Conservation (phyloP, 2,113 vertebrate species). For the Dipodomys ordii region DNA sequence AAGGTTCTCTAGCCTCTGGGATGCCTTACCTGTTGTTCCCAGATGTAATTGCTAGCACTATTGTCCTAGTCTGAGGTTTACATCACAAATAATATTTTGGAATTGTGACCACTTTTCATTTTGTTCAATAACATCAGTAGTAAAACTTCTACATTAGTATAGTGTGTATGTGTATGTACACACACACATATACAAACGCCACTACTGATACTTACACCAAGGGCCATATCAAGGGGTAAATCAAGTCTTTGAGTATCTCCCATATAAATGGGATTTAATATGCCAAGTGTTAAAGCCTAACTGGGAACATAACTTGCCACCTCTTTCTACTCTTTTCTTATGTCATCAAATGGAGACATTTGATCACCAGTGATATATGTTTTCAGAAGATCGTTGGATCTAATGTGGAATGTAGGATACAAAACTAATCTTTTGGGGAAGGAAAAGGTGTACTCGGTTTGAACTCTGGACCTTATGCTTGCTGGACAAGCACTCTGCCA, state of each 20-base stretch:
- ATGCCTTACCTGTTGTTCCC: background rate
- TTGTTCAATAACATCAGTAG: constrained; percentile 11
- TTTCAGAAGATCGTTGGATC: background rate
- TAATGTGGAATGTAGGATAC: background rate
- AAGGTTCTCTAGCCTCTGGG: background rate
- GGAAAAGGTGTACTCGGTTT: too few species aligned
- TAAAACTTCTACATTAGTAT: constrained; percentile 16
- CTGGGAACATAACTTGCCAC: constrained; percentile 1
- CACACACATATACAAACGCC: too few species aligned
- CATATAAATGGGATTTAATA: constrained; percentile 38
- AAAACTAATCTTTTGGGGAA: background rate
- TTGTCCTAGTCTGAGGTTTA: background rate
- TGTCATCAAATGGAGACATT: background rate
- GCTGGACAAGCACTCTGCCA: too few species aligned
- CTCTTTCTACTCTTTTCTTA: constrained; percentile 39
- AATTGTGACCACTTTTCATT: constrained; percentile 37
- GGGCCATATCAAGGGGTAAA: constrained; percentile 18
- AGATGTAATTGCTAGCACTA: constrained; percentile 39
- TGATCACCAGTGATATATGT: background rate
- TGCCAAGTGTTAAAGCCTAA: background rate
- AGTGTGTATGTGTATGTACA: background rate
- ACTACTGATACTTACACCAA: too few species aligned
- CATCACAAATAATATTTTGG: background rate
- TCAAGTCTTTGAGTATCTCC: background rate
- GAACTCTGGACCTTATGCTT: too few species aligned